phyloP scores from a whole-genome alignment of 92 coral and sea anemone genomes.

The Virgularia gustaviana region DNA sequence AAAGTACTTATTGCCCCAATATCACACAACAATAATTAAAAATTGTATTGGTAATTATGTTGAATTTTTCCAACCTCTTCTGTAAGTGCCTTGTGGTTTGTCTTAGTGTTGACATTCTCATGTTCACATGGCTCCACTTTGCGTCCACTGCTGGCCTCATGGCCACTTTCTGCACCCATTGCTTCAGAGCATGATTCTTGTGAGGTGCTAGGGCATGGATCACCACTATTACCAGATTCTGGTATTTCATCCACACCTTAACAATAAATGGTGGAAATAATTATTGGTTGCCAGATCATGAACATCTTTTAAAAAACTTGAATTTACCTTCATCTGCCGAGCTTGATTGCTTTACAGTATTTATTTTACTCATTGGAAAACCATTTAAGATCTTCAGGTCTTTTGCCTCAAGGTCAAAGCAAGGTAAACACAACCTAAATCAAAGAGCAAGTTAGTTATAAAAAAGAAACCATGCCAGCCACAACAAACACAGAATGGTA shows the following conservation, averaged over 20 bases:
- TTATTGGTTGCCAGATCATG: too few relatives aligned
- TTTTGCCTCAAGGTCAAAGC: conserved; percentile 60
- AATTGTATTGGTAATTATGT: not conserved
- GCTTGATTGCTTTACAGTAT: conserved; percentile 31
- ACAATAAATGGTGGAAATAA: too few relatives aligned
- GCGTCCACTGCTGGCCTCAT: too few relatives aligned
- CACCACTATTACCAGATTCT: not conserved
- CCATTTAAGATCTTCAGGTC: conserved; percentile 62
- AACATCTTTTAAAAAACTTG: not conserved
- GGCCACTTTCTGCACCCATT: too few relatives aligned
- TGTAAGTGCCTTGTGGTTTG: conserved; percentile 2
- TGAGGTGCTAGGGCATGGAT: too few relatives aligned
- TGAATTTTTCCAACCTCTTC: not conserved
- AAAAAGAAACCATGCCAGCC: not conserved
- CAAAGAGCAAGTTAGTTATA: not conserved
- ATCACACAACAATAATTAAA: too few relatives aligned
- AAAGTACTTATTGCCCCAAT: too few relatives aligned
- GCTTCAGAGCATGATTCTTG: too few relatives aligned
- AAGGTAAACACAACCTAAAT: conserved; percentile 70
- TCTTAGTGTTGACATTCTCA: not conserved
- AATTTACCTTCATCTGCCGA: conserved; percentile 5
- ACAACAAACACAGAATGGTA: not conserved
- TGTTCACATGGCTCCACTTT: too few relatives aligned
- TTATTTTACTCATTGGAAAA: conserved; percentile 67
- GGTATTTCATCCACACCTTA: not conserved